A percentile compares a stretch with the other conserved stretches of the same genome.
phyloP scores from a whole-genome alignment of 2,113 vertebrate genomes.

The Struthidea cinerea region DNA sequence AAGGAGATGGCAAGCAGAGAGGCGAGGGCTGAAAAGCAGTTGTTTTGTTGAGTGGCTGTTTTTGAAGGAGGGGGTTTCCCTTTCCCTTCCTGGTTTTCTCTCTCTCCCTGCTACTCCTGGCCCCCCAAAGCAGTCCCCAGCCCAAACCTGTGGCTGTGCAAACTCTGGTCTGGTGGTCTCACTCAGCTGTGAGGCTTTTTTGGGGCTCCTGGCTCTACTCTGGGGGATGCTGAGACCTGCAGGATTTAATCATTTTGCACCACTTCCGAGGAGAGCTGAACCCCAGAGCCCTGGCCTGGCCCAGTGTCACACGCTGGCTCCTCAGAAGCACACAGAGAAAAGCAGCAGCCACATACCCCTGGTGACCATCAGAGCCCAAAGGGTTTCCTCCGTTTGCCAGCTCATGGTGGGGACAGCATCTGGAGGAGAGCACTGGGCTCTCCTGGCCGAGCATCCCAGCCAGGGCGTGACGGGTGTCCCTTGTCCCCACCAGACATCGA shows the following conservation, averaged over 20 bases:
- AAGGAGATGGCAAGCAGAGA: neutral
- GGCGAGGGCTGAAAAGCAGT: neutral
- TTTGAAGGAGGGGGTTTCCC: neutral
- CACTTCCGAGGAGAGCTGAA: neutral
- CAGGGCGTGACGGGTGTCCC: fast-evolving
- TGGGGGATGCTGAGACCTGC: fast-evolving
- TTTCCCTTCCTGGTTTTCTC: neutral
- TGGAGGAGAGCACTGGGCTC: neutral
- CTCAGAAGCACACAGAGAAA: neutral
- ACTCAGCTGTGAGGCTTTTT: neutral
- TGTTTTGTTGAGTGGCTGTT: neutral
- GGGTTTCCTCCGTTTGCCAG: fast-evolving
- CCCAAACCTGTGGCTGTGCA: neutral
- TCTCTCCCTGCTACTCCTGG: neutral
- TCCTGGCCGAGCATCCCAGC: neutral
- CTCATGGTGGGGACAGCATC: neutral
- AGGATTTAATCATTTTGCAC: neutral
- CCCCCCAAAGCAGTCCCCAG: neutral
- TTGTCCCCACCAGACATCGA: slow-evolving; percentile 86
- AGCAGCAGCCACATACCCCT: neutral
- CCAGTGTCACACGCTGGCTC: neutral
- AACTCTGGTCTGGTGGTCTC: neutral
- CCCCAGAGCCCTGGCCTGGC: neutral
- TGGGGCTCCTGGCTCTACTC: neutral
- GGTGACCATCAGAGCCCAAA: neutral